phyloP scores from a whole-genome alignment of 2,888 invertebrate genomes.

The Leptopterna dolabrata region DNA sequence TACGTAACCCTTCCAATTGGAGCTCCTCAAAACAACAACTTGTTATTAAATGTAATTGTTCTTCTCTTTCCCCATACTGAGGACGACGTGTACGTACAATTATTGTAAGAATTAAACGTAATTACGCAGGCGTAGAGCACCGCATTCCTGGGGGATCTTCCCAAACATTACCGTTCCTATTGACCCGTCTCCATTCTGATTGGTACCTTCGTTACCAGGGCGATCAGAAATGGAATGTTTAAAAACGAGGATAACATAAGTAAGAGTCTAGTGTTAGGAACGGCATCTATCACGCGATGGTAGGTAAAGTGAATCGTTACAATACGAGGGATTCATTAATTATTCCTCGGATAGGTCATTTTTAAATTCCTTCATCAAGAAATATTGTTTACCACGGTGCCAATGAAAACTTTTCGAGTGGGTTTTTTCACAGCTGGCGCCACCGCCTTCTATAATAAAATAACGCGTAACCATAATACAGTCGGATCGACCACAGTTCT shows the following conservation, averaged over 20 bases:
- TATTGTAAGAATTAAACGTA: slow-evolving; percentile 53
- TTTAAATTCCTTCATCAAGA: no score
- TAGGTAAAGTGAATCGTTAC: no score
- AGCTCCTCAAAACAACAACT: slow-evolving; percentile 52
- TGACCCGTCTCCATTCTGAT: slow-evolving; percentile 29
- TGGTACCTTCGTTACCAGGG: neutral
- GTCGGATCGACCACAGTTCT: no score
- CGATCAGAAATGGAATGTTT: slow-evolving; percentile 15
- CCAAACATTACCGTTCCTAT: slow-evolving; percentile 41
- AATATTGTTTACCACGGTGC: no score
- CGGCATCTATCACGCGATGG: no score
- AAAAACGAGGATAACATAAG: neutral
- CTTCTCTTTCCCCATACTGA: neutral
- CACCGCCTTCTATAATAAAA: no score
- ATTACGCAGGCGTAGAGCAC: slow-evolving; percentile 42
- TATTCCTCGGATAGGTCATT: no score
- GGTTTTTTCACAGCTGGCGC: no score
- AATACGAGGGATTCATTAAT: no score
- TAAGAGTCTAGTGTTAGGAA: no score
- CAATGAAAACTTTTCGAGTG: no score
- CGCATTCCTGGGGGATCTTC: slow-evolving; percentile 29
- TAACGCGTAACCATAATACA: no score
- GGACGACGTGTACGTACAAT: slow-evolving; percentile 24
- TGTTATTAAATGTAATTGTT: slow-evolving; percentile 55
- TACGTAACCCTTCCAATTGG: slow-evolving; percentile 42